phyloP scores from a whole-genome alignment of 2,113 vertebrate species.

The Peucedramus taeniatus region DNA sequence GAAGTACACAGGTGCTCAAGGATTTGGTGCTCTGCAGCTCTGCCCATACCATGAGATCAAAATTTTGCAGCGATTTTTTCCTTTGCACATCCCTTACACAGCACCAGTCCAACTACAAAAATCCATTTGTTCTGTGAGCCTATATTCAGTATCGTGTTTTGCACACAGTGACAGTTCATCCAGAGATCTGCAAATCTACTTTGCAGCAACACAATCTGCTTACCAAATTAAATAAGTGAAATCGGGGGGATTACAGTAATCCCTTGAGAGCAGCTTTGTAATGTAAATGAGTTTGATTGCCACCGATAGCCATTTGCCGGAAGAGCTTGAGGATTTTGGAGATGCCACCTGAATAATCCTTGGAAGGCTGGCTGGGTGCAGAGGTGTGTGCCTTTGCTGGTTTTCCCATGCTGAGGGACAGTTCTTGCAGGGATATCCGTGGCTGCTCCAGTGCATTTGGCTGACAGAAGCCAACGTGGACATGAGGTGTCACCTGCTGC shows the following conservation, averaged over 20 bases:
- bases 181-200: neutral
- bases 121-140: neutral
- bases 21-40: neutral
- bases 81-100: conserved; percentile 23
- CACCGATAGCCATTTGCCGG: neutral
- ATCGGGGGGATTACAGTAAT: neutral
- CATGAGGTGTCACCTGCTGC: neutral
- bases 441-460: neutral
- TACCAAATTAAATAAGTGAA: conserved; percentile 17
- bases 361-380: neutral
- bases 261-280: neutral
- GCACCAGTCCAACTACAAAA: neutral
- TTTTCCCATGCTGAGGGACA: neutral
- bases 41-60: neutral
- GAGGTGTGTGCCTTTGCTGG: neutral
- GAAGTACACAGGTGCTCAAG: neutral
- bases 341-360: neutral
- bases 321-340: neutral
- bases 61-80: neutral
- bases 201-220: neutral
- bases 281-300: neutral
- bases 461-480: neutral
- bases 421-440: rapidly evolving
- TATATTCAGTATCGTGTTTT: neutral
- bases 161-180: neutral